Percentiles rank a stretch among this genome's conserved stretches.
Evolutionary conservation across 1,140 invertebrate species (phyloP).

Genomic region (Panagrolaimus sp.): DNA sequence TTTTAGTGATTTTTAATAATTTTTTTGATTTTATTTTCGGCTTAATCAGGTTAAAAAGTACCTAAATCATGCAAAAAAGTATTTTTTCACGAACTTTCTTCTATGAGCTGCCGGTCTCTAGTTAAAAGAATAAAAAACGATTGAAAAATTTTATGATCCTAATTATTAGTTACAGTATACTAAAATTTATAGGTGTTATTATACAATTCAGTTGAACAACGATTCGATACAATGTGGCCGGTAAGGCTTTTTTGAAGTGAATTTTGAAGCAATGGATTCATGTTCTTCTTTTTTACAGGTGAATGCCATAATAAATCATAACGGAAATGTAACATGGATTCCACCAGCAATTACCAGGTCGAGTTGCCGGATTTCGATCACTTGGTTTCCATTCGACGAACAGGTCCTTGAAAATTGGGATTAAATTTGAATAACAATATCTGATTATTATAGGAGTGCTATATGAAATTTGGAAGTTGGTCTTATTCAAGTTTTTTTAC

Average conservation of each 20-base stretch:
- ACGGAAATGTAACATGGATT: slow-evolving; percentile 74
- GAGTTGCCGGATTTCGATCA: slow-evolving; percentile 88
- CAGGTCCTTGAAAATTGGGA: background rate
- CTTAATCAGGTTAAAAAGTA: too few species aligned
- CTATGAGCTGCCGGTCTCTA: too few species aligned
- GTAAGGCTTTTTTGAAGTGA: slow-evolving; percentile 39
- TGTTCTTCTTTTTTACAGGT: slow-evolving; percentile 66
- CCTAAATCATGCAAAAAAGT: too few species aligned
- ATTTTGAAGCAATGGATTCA: background rate
- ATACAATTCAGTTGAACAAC: slow-evolving; percentile 56
- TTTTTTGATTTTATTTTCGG: too few species aligned
- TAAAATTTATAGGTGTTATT: slow-evolving; percentile 18
- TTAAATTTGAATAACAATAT: too few species aligned
- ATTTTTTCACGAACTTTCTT: too few species aligned
- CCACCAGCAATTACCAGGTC: slow-evolving; percentile 98
- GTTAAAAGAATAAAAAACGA: too few species aligned
- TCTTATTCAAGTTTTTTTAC: slow-evolving; percentile 59
- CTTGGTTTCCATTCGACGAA: slow-evolving; percentile 42
- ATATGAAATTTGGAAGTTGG: slow-evolving; percentile 60
- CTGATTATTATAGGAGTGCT: slow-evolving; percentile 23
- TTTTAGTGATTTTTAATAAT: too few species aligned
- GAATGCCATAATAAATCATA: slow-evolving; percentile 61
- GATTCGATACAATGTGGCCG: slow-evolving; percentile 59
- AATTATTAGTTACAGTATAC: background rate
- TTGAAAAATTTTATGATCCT: background rate